Base-by-base conservation (phyloP, 64 coral and sea anemone genomes). In the Stichodactyla mertensii region DNA sequence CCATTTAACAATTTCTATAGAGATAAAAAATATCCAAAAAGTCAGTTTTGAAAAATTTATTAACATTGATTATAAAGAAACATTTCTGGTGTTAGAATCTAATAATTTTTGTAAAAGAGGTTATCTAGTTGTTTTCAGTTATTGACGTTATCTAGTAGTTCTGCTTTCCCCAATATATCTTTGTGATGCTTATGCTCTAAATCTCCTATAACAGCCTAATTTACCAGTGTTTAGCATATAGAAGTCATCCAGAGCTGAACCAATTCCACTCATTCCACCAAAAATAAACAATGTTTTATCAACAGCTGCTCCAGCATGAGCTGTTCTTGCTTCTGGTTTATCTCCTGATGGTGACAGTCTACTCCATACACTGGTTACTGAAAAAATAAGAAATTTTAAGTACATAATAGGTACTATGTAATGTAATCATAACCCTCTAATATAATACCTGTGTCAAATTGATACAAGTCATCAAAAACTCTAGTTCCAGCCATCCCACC, bases 401-500 rank as follows among this genome's bases (percentile, higher is more conserved):
- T 61, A 16, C 6, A 5, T 1, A 18, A 61, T 16, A 61, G 14
- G 5, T 61, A 45, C 36, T 45, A 45, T 45, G 3, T 45, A 45
- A 45, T 45, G 36, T 45, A 45, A 45, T 45, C 36, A 45, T 2
- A 45, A 45, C 36, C 36, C 1, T 45, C 4, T 18, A 4, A 61
- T 15, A 61, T 13, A 61, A 5, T 82, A 95, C 94, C 85, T 85
- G 94, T 90, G n/a, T 90, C 27, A 81, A 96, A 92, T 77, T 90
- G 89, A 87, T 92, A 96, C 10, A 96, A 79, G 82, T 96, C 94
- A 92, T 84, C 77, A 84, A 84, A 89, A 61, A 96, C 89, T 52
- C 81, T 87, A 23, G 81, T 96, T 85, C 94, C 94, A 84, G 91
- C 91, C 94, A 96, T 96, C 58, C 94, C 94, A 51, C 94, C 94